These are phyloP conservation scores for Sorex maritimensis DNA, from an alignment of 2,797 vertebrate genomes.

Conservation along the genomic window DNA sequence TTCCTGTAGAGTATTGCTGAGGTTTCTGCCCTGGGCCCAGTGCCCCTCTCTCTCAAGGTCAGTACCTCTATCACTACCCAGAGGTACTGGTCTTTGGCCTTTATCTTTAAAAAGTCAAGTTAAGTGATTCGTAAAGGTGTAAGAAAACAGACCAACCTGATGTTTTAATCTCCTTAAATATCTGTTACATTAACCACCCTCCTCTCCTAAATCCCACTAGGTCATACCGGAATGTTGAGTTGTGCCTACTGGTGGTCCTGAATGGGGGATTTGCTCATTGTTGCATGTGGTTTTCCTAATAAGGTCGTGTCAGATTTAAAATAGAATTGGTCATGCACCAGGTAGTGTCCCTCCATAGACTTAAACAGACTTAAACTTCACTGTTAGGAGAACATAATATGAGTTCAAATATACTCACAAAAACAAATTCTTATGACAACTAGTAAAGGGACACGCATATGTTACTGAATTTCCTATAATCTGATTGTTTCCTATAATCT, in stretches of 20 bases:
- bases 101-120: background rate
- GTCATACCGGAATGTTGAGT: background rate
- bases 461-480: background rate
- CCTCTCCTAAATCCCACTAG: background rate
- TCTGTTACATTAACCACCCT: background rate
- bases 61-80: background rate
- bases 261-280: background rate
- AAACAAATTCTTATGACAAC: conserved; percentile 44
- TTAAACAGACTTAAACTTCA: conserved; percentile 50
- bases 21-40: background rate
- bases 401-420: conserved; percentile 18
- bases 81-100: conserved; percentile 3
- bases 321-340: background rate
- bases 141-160: background rate
- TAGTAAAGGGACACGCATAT: background rate
- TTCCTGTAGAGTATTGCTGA: conserved; percentile 19
- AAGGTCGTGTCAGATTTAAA: conserved; percentile 43
- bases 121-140: background rate
- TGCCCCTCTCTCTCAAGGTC: conserved; percentile 16
- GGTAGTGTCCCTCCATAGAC: too few species aligned
- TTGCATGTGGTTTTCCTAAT: conserved; percentile 8
- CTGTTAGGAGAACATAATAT: background rate
- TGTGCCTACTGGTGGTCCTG: background rate
- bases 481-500: background rate
- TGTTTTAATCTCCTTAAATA: conserved; percentile 28